Evolutionary conservation across 2,113 vertebrate species (phyloP).

Genomic region (Dipodomys stephensi): DNA sequence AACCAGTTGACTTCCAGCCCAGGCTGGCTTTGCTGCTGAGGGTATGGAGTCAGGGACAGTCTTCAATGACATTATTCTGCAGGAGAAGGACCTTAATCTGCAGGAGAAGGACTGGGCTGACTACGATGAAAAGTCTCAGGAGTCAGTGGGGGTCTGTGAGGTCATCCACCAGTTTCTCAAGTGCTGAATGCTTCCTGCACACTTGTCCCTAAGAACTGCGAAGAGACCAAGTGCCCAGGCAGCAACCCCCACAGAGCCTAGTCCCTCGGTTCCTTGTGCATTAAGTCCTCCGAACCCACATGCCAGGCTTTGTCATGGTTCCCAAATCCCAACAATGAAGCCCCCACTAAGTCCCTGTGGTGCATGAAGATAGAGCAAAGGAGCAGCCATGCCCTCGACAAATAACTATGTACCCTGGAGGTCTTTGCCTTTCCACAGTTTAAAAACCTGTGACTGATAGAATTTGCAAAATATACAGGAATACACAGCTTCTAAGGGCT

Average conservation of each 20-base stretch:
- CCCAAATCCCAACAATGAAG: conserved; percentile 53
- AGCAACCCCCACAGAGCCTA: conserved; percentile 7
- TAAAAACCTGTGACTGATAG: not conserved
- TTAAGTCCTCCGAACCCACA: not conserved
- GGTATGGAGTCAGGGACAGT: conserved; percentile 93
- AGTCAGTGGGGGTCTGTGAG: conserved; percentile 98
- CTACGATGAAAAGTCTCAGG: conserved; percentile 95
- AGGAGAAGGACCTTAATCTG: conserved; percentile 95
- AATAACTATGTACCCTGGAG: not conserved
- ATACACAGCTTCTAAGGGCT: not conserved
- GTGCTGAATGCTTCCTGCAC: conserved; percentile 85
- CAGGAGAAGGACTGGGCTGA: conserved; percentile 96
- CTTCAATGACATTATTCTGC: conserved; percentile 95
- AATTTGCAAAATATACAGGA: not conserved
- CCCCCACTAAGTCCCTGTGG: not conserved
- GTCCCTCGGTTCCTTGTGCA: not conserved
- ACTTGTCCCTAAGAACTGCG: conserved; percentile 3
- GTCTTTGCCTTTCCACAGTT: not conserved
- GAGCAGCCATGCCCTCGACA: not conserved
- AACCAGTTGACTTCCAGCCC: conserved; percentile 96
- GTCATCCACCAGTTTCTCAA: conserved; percentile 97
- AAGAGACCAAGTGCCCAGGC: not conserved
- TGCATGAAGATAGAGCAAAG: not conserved
- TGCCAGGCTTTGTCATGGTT: not conserved
- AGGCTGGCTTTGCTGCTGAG: conserved; percentile 97